Evolutionary conservation across 2,797 vertebrate genomes (phyloP), one percentile per base, ranked within the genome.

Genomic region (Urocyon cinereoargenteus): DNA sequence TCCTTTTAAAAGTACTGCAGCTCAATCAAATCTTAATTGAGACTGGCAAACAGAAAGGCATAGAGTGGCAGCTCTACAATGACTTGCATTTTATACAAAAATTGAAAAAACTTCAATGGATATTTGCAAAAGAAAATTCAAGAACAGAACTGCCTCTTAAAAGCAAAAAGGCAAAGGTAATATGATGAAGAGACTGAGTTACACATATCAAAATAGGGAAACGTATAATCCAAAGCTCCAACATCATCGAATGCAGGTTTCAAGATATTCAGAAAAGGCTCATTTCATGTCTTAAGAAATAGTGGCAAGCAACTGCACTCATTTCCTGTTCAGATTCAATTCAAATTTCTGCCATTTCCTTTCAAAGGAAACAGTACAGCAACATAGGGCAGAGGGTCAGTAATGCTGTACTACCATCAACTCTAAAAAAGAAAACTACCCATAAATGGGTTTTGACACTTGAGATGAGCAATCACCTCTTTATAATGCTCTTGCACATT

Each of bases 341-440:
- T 98, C 97, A 97, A 97, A 97, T 97, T 97, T 98, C 97, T 97
- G 94, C 97, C 93, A 98, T 97, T 98, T 98, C 98, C 98, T 98
- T 97, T 94, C 77, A 96, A 96, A 98, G 96, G 96, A 97, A 98
- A 97, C 19, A 95, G 86, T 95, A 96, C 84, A 97, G 96, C 68
- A 96, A 96, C 57, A 79, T 31, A 86, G 87, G 31, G 91, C 36
- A 96, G 78, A 94, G 90, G 89, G 82, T 96, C 78, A 31, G 77
- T 96, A 84, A 93, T 13, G 55, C 83, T 92, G 36, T 40, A 91
- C 53, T 34, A 94, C 13, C 86, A 88, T 51, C 62, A 94, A 96
- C 81, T 87, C 79, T 66, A 84, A 85, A 94, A 94, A 81, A 21
- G 16, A 84, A 72, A 86, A 68, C 86, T 75, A 85, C 62, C 89